These are phyloP conservation scores for Drosophila rufa DNA, from an alignment of 1,140 invertebrate species.

Conservation along the genomic window DNA sequence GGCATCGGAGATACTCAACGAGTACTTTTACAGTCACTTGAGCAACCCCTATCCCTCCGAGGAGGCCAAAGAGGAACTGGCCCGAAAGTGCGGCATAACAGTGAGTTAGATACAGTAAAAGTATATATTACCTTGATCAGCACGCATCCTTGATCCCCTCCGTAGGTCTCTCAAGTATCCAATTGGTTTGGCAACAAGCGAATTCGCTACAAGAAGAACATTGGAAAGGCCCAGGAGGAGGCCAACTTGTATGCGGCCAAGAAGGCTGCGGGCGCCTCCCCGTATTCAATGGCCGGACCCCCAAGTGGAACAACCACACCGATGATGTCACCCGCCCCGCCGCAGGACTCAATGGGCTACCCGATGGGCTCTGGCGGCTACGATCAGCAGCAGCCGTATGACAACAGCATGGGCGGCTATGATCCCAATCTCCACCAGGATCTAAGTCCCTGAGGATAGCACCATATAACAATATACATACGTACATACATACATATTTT, in stretches of 20 bases:
- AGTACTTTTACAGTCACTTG: slow-evolving; percentile 99
- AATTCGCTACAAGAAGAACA: slow-evolving; percentile 99
- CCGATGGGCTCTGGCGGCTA: slow-evolving; percentile 94
- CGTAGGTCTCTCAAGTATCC: slow-evolving; percentile 90
- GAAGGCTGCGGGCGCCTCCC: slow-evolving; percentile 98
- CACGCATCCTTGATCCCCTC: background rate
- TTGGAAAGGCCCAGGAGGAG: slow-evolving; percentile 99
- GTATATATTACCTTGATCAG: background rate
- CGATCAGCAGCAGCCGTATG: slow-evolving; percentile 93
- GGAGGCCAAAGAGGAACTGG: slow-evolving; percentile 99
- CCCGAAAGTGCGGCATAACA: slow-evolving; percentile 99
- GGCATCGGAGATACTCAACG: slow-evolving; percentile 99
- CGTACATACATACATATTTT: slow-evolving; percentile 19
- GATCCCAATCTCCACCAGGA: slow-evolving; percentile 94
- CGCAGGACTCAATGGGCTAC: slow-evolving; percentile 95
- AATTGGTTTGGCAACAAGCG: slow-evolving; percentile 99
- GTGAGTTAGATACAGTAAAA: slow-evolving; percentile 88
- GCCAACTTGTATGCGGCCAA: slow-evolving; percentile 99
- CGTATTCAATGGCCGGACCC: slow-evolving; percentile 94
- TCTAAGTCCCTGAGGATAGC: slow-evolving; percentile 87
- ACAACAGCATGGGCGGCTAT: slow-evolving; percentile 94
- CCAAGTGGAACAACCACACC: slow-evolving; percentile 94
- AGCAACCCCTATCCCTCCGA: slow-evolving; percentile 99
- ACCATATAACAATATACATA: slow-evolving; percentile 7
- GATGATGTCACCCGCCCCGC: slow-evolving; percentile 96